Conservation (phyloP, 1,140 invertebrate species). For the Cataglyphis hispanica region DNA sequence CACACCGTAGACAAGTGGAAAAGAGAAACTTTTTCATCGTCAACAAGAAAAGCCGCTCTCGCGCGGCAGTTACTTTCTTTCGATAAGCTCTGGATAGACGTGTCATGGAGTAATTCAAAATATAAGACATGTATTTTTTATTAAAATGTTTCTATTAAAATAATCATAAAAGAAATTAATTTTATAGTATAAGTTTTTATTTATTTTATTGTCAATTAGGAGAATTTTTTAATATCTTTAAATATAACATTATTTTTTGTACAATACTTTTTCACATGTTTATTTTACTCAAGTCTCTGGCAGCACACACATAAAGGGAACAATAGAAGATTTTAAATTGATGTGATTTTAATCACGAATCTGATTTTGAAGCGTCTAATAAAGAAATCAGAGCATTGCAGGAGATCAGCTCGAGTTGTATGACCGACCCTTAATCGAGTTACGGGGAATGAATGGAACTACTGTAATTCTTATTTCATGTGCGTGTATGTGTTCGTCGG, state of each 20-base stretch:
- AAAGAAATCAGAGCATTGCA: slow-evolving; percentile 62
- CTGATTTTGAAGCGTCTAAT: slow-evolving; percentile 39
- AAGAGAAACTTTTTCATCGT: slow-evolving; percentile 40
- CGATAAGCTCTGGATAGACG: neutral
- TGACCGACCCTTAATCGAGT: slow-evolving; percentile 71
- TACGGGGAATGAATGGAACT: slow-evolving; percentile 76
- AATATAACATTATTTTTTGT: no score
- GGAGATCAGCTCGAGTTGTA: slow-evolving; percentile 41
- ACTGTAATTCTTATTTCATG: slow-evolving; percentile 71
- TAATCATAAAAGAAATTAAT: no score
- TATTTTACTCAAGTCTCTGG: neutral
- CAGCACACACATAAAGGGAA: neutral
- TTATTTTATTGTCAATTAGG: no score
- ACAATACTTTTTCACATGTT: no score
- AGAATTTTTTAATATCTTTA: no score
- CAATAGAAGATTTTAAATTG: neutral
- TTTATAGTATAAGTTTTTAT: no score
- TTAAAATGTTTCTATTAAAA: no score
- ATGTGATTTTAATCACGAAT: neutral
- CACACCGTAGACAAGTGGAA: slow-evolving; percentile 55
- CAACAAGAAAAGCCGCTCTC: slow-evolving; percentile 1
- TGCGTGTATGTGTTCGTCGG: slow-evolving; percentile 45
- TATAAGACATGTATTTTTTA: no score
- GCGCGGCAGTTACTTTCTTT: neutral
- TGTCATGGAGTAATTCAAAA: neutral